A percentile compares a stretch with the other conserved stretches of the same genome.
phyloP scores from a whole-genome alignment of 2,888 invertebrate species.

The Stegophylla sp. region DNA sequence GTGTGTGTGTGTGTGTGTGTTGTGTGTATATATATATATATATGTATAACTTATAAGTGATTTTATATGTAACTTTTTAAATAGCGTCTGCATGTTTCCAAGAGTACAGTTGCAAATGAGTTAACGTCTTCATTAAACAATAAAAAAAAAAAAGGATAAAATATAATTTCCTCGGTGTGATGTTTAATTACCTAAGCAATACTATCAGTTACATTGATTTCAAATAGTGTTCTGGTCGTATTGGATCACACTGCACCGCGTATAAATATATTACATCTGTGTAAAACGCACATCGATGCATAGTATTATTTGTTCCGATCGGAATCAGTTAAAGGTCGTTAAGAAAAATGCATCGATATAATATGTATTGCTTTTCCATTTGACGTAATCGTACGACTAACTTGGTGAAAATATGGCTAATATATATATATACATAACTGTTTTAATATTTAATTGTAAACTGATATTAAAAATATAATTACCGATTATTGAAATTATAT shows the following conservation, averaged over 20 bases:
- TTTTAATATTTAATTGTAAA: background rate
- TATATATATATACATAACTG: background rate
- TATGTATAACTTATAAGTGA: background rate
- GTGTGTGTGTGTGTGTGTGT: background rate
- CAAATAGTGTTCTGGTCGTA: background rate
- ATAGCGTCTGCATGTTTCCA: background rate
- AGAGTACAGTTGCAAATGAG: background rate
- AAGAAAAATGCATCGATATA: background rate
- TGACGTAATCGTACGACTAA: background rate
- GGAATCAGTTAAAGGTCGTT: background rate
- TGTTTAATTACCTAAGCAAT: no score
- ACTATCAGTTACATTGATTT: background rate
- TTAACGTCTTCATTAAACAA: background rate
- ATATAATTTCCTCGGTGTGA: no score
- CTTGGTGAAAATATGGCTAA: background rate
- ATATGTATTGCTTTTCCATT: background rate
- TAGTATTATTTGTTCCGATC: no score
- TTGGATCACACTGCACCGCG: background rate
- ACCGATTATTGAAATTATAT: conserved; percentile 35
- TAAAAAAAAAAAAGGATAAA: no score
- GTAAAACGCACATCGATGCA: no score
- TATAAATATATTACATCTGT: no score
- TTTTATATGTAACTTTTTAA: background rate
- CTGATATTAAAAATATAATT: conserved; percentile 19
- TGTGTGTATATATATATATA: background rate